A percentile compares a stretch with the other conserved stretches of the same genome.
These are phyloP conservation scores for Brachylomia viminalis DNA, from an alignment of 2,888 invertebrate species.

Conservation along the genomic window DNA sequence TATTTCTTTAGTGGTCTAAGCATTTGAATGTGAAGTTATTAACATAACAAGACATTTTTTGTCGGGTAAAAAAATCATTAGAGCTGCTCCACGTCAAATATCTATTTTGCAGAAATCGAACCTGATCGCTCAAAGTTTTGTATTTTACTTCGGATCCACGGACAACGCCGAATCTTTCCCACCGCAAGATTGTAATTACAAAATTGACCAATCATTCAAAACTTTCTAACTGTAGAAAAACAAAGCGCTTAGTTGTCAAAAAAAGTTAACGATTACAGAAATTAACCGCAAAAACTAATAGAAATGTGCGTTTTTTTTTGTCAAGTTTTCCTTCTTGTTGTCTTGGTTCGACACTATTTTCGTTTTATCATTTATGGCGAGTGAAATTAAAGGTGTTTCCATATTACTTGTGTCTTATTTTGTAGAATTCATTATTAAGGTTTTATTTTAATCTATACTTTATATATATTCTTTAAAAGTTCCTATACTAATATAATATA, in stretches of 20 bases:
- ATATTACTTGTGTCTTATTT: neutral
- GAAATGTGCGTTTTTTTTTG: conserved; percentile 12
- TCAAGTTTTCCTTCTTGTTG: neutral
- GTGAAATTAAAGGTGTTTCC: neutral
- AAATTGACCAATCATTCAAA: conserved; percentile 51
- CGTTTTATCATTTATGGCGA: neutral
- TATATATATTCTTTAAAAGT: too few relatives aligned
- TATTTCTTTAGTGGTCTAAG: neutral
- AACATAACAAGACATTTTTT: neutral
- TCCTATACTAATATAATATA: too few relatives aligned
- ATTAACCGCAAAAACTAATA: conserved; percentile 34
- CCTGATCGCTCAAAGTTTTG: neutral
- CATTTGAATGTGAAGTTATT: neutral
- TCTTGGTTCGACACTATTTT: neutral
- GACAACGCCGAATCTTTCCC: conserved; percentile 18
- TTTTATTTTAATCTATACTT: neutral
- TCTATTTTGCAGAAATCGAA: neutral
- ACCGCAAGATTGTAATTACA: conserved; percentile 45
- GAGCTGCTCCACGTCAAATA: neutral
- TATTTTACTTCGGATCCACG: neutral
- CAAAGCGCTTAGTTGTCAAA: conserved; percentile 17
- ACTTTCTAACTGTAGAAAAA: conserved; percentile 57
- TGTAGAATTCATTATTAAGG: neutral
- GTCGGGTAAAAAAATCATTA: neutral
- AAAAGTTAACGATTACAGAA: conserved; percentile 30